Percentiles rank a stretch among this genome's conserved stretches.
These are phyloP conservation scores for Stegodyphus mimosarum DNA, from an alignment of 1,140 invertebrate species.

Conservation along the genomic window DNA sequence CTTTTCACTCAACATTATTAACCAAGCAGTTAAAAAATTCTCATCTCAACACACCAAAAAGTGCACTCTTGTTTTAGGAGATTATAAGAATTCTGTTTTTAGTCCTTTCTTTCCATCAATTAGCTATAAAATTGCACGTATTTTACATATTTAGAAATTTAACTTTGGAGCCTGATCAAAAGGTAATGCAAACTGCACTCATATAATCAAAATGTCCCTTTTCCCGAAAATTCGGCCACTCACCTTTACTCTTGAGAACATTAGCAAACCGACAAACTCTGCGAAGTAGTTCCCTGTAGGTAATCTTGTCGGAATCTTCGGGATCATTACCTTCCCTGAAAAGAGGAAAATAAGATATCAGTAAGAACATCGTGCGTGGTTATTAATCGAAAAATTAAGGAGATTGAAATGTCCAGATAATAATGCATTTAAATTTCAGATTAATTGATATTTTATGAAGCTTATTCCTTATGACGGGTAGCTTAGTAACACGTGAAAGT, in stretches of 20 bases:
- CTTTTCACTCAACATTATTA: no score
- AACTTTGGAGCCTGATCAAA: neutral
- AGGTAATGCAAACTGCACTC: neutral
- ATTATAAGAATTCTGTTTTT: no score
- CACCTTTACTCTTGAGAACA: slow-evolving; percentile 73
- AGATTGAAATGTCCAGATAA: neutral
- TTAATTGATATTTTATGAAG: neutral
- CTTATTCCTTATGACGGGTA: neutral
- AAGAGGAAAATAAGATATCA: slow-evolving; percentile 2
- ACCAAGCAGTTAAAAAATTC: no score
- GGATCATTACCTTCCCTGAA: slow-evolving; percentile 94
- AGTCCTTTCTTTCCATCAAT: no score
- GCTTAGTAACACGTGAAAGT: no score
- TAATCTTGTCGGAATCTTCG: slow-evolving; percentile 86
- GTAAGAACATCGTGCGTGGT: no score
- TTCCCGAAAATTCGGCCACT: no score
- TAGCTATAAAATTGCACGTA: no score
- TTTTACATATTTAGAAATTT: no score
- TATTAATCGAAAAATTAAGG: no score
- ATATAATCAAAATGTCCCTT: neutral
- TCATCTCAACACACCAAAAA: no score
- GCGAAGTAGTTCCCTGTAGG: slow-evolving; percentile 87
- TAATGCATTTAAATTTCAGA: slow-evolving; percentile 6
- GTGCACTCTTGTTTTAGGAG: no score
- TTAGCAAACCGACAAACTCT: slow-evolving; percentile 95